Conservation (phyloP, 2,113 vertebrate genomes). For the Aspidoscelis tigris region DNA sequence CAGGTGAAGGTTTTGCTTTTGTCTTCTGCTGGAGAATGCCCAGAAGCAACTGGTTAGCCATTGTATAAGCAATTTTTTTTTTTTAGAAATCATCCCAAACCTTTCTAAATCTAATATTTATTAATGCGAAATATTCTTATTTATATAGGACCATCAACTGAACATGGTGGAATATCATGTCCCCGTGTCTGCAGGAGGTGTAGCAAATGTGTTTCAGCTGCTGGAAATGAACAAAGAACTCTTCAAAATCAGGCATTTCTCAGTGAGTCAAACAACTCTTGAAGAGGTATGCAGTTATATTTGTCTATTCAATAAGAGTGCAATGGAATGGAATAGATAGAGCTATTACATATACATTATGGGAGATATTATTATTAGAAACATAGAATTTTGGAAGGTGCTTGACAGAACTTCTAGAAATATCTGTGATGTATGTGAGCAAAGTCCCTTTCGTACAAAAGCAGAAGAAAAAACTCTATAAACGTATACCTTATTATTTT, state of each 20-base stretch:
- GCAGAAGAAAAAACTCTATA: background rate
- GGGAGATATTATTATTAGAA: background rate
- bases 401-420: background rate
- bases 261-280: slow-evolving; percentile 94
- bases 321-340: slow-evolving; percentile 44
- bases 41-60: no score
- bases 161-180: slow-evolving; percentile 91
- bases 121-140: slow-evolving; percentile 19
- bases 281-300: slow-evolving; percentile 88
- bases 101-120: background rate
- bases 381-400: background rate
- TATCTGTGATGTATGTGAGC: background rate
- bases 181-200: slow-evolving; percentile 88
- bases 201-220: slow-evolving; percentile 93
- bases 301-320: slow-evolving; percentile 42
- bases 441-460: background rate
- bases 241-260: slow-evolving; percentile 94
- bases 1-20: no score
- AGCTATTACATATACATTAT: slow-evolving; percentile 16
- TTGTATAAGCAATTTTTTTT: no score
- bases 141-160: slow-evolving; percentile 87
- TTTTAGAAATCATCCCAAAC: no score
- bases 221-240: slow-evolving; percentile 88
- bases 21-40: no score
- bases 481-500: background rate